phyloP scores from a whole-genome alignment of 2,888 invertebrate genomes.

The Athrips mouffetella region DNA sequence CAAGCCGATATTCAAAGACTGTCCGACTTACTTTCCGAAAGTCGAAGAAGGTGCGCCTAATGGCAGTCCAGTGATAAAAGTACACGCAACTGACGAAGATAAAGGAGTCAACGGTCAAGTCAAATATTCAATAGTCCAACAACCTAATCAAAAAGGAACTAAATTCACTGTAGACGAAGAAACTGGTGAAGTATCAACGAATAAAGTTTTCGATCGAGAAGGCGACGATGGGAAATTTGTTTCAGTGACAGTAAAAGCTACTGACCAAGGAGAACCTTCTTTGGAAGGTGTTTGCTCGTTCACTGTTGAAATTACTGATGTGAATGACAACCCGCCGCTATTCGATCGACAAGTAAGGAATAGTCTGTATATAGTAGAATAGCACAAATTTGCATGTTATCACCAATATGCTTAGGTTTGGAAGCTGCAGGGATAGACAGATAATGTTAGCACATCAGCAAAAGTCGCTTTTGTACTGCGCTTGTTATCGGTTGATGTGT shows the following conservation, averaged over 20 bases:
- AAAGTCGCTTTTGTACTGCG: conserved; percentile 8
- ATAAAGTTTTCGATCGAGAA: conserved; percentile 97
- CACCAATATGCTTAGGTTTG: conserved; percentile 25
- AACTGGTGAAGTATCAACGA: conserved; percentile 95
- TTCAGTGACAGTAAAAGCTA: conserved; percentile 97
- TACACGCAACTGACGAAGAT: conserved; percentile 96
- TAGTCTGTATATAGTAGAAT: conserved; percentile 27
- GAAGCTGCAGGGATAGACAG: not conserved
- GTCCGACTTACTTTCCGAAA: conserved; percentile 94
- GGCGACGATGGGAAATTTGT: conserved; percentile 98
- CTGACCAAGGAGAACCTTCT: conserved; percentile 98
- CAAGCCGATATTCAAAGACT: conserved; percentile 96
- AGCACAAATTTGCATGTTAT: conserved; percentile 28
- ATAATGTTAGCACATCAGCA: not conserved
- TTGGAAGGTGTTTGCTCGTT: conserved; percentile 99
- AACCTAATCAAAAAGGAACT: conserved; percentile 95
- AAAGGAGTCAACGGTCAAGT: conserved; percentile 97
- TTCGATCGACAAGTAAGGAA: conserved; percentile 93
- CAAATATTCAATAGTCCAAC: conserved; percentile 97
- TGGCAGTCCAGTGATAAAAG: conserved; percentile 95
- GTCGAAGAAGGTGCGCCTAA: conserved; percentile 97
- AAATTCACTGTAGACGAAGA: conserved; percentile 97
- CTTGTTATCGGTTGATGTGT: not conserved
- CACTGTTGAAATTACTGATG: conserved; percentile 97
- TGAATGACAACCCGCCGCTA: conserved; percentile 97